Percentiles rank a stretch among this genome's conserved stretches.
Evolutionary conservation across 2,888 invertebrate species (phyloP).

Genomic region (Diadegma fenestrale): DNA sequence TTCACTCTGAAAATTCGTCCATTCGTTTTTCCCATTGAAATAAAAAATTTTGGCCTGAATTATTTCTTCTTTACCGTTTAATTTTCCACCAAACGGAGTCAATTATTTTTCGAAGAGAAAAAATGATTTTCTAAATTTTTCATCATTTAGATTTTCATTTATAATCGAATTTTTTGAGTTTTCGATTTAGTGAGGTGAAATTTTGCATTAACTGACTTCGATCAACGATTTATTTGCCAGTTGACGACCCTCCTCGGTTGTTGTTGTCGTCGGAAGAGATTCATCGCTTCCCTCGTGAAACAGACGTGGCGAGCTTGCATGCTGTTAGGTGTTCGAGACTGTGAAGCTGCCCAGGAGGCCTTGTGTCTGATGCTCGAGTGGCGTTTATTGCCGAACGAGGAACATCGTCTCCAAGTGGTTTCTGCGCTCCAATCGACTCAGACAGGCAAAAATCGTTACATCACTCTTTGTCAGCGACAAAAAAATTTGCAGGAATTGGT

Average conservation of each 20-base stretch:
- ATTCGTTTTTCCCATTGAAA: neutral
- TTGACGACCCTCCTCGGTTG: conserved; percentile 88
- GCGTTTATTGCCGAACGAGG: conserved; percentile 88
- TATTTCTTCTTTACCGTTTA: neutral
- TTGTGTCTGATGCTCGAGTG: conserved; percentile 92
- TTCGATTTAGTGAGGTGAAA: neutral
- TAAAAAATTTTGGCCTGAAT: neutral
- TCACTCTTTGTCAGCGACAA: conserved; percentile 90
- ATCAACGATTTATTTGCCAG: conserved; percentile 81
- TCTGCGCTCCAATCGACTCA: conserved; percentile 91
- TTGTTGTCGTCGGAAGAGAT: conserved; percentile 91
- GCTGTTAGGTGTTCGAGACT: conserved; percentile 90
- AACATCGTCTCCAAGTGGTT: conserved; percentile 89
- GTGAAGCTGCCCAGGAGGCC: conserved; percentile 88
- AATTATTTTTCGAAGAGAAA: neutral
- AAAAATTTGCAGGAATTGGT: conserved; percentile 91
- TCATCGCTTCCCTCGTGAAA: conserved; percentile 88
- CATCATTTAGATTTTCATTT: neutral
- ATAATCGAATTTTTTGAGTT: neutral
- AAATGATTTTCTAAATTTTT: neutral
- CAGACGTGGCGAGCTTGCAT: conserved; percentile 90
- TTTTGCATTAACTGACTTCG: neutral
- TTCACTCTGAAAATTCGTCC: neutral
- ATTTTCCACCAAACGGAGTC: neutral
- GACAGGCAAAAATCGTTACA: conserved; percentile 89